phyloP scores from a whole-genome alignment of 2,113 vertebrate genomes.

The Myiozetetes cayanensis region DNA sequence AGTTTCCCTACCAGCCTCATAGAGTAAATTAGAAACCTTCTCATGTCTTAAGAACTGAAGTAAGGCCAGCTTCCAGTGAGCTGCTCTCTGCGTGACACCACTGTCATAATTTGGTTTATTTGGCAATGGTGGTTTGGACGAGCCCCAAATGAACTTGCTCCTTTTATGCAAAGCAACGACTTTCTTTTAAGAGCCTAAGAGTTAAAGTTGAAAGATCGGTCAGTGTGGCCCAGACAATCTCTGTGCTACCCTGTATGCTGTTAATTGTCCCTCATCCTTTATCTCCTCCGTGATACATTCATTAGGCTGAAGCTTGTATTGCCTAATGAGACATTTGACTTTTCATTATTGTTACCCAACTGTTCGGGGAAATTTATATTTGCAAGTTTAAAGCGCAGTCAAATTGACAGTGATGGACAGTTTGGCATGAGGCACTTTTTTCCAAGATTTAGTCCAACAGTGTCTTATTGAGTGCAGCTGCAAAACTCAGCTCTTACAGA shows the following conservation, averaged over 20 bases:
- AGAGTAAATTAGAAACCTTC: background rate
- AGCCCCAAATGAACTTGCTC: background rate
- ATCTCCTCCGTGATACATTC: background rate
- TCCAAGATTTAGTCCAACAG: slow-evolving; percentile 54
- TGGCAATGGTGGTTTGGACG: background rate
- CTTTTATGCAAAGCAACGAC: background rate
- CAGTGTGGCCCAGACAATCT: background rate
- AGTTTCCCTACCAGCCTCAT: background rate
- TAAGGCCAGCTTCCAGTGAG: background rate
- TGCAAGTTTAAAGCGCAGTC: slow-evolving; percentile 33
- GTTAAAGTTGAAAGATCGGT: slow-evolving; percentile 5
- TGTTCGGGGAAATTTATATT: slow-evolving; percentile 45
- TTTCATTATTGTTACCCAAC: slow-evolving; percentile 40
- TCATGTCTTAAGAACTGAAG: background rate
- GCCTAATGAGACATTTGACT: slow-evolving; percentile 45
- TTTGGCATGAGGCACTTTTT: slow-evolving; percentile 48
- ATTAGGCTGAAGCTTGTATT: background rate
- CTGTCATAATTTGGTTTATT: background rate
- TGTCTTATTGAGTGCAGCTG: slow-evolving; percentile 65
- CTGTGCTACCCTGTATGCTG: background rate
- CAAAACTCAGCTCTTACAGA: slow-evolving; percentile 46
- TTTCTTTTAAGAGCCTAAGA: background rate
- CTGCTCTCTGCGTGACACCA: background rate
- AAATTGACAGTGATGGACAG: slow-evolving; percentile 44
- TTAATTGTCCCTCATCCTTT: slow-evolving; percentile 18